Evolutionary conservation across 2,888 invertebrate species (phyloP).

Genomic region (Pocota personata): DNA sequence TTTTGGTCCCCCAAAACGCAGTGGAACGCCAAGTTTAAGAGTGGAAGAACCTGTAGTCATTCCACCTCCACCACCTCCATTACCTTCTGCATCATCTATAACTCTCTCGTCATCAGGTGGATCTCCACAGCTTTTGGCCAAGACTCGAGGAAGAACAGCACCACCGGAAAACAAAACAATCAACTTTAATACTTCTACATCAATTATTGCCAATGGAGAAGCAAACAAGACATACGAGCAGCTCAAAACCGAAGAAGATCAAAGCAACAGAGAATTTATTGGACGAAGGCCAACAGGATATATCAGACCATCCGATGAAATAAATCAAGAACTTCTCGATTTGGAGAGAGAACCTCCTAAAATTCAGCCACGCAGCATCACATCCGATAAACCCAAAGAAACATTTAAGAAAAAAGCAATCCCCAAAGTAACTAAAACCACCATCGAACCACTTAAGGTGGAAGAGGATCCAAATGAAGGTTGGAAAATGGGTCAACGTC

Average conservation of each 20-base stretch:
- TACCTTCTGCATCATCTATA: slow-evolving; percentile 63
- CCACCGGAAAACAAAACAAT: slow-evolving; percentile 34
- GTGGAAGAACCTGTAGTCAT: slow-evolving; percentile 66
- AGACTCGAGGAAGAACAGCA: slow-evolving; percentile 37
- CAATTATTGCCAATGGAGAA: slow-evolving; percentile 41
- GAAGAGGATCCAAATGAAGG: slow-evolving; percentile 26
- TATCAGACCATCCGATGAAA: slow-evolving; percentile 73
- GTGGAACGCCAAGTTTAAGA: slow-evolving; percentile 52
- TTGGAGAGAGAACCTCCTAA: slow-evolving; percentile 16
- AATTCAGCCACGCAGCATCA: slow-evolving; percentile 33
- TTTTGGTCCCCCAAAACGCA: slow-evolving; percentile 62
- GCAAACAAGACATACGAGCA: slow-evolving; percentile 47
- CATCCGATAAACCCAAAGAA: slow-evolving; percentile 45
- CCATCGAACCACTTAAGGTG: not conserved
- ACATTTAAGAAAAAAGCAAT: slow-evolving; percentile 39
- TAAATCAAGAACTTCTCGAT: slow-evolving; percentile 27
- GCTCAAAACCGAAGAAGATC: slow-evolving; percentile 53
- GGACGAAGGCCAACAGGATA: slow-evolving; percentile 76
- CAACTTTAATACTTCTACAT: slow-evolving; percentile 11
- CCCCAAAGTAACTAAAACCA: slow-evolving; percentile 11
- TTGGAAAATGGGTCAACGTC: slow-evolving; percentile 46
- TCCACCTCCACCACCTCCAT: slow-evolving; percentile 67
- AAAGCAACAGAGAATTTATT: slow-evolving; percentile 1
- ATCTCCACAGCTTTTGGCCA: slow-evolving; percentile 37
- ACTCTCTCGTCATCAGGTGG: slow-evolving; percentile 26